Conservation (phyloP, 2,797 vertebrate species). For the Phylloscopus collybita region DNA sequence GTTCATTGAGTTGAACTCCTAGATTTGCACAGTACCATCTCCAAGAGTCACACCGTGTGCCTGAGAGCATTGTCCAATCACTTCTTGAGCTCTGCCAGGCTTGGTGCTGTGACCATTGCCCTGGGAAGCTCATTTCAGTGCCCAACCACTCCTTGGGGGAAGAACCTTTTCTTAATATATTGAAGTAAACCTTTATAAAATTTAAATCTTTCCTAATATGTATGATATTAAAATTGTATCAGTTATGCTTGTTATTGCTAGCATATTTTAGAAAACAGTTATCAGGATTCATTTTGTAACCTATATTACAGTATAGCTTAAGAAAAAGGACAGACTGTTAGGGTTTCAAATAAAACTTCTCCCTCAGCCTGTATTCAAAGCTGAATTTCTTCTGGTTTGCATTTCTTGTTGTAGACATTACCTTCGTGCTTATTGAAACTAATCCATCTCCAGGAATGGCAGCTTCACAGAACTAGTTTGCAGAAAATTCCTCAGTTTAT, state of each 20-base stretch:
- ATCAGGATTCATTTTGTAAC: not conserved
- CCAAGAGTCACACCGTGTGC: not conserved
- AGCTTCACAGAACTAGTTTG: constrained; percentile 89
- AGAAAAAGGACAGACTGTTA: not conserved
- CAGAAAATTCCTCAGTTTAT: constrained; percentile 89
- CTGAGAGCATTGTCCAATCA: not conserved
- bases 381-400: not conserved
- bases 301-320: not conserved
- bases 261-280: not conserved
- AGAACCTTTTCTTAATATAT: not conserved
- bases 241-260: not conserved
- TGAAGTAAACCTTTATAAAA: not conserved
- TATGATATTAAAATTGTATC: not conserved
- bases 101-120: not conserved
- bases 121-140: not conserved
- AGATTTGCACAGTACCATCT: not conserved
- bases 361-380: not conserved
- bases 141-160: not conserved
- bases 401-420: constrained; percentile 78
- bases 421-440: constrained; percentile 88
- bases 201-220: not conserved
- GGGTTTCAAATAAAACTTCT: not conserved
- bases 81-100: not conserved
- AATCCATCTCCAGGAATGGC: constrained; percentile 91
- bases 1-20: not conserved